A percentile compares a stretch with the other conserved stretches of the same genome.
Evolutionary conservation across 2,888 invertebrate genomes (phyloP).

Genomic region (Carcina quercana): DNA sequence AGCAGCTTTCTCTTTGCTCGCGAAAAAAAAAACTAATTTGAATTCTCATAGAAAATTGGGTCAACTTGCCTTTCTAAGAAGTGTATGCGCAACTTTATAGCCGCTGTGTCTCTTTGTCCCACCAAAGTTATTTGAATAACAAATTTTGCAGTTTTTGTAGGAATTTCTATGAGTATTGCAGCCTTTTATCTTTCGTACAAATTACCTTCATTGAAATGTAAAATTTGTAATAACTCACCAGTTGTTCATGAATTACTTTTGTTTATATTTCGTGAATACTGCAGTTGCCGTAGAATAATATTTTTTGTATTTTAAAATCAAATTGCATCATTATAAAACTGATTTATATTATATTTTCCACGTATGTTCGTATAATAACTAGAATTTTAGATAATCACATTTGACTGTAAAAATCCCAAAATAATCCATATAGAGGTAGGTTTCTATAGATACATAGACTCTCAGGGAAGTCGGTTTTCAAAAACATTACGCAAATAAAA

Average conservation of each 20-base stretch:
- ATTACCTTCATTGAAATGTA: neutral
- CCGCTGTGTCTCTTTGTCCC: conserved; percentile 22
- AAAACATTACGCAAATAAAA: no score
- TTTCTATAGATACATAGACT: no score
- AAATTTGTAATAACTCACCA: no score
- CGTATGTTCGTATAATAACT: no score
- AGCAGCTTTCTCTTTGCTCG: conserved; percentile 59
- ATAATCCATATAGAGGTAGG: no score
- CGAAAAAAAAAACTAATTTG: conserved; percentile 69
- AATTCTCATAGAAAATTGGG: conserved; percentile 66
- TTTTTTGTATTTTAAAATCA: no score
- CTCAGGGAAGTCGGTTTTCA: no score
- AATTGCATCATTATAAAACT: no score
- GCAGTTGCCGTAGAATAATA: no score
- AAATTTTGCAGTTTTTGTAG: conserved; percentile 9
- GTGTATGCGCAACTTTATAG: conserved; percentile 28
- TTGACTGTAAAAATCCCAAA: no score
- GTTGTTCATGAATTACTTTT: neutral
- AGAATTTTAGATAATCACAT: no score
- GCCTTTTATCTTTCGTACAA: neutral
- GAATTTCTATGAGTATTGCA: conserved; percentile 7
- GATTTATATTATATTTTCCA: no score
- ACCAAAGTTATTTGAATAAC: conserved; percentile 8
- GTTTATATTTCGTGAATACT: neutral
- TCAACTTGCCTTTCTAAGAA: conserved; percentile 52